These are phyloP conservation scores for Himalopsyche kuldschensis DNA, from an alignment of 2,888 invertebrate genomes.

Conservation along the genomic window DNA sequence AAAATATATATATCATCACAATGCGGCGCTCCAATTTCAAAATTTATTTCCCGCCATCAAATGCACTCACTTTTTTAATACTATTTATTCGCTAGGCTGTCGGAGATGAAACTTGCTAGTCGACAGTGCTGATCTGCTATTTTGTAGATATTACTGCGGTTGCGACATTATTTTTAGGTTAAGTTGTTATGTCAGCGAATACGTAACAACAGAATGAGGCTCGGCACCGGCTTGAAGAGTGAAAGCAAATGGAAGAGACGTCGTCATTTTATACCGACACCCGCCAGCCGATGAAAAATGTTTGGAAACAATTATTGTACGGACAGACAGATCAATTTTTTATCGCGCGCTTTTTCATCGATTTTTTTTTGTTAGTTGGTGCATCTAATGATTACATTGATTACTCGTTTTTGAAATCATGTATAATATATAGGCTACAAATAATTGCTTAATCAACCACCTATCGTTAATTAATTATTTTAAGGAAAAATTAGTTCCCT, in stretches of 20 bases:
- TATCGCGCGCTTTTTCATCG: too few species aligned
- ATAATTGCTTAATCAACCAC: too few species aligned
- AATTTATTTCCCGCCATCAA: not conserved
- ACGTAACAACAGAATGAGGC: not conserved
- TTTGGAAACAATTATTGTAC: not conserved
- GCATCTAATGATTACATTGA: too few species aligned
- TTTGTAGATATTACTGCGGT: not conserved
- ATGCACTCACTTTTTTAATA: conserved; percentile 12
- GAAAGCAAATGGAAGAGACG: not conserved
- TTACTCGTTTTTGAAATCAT: too few species aligned
- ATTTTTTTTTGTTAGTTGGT: too few species aligned
- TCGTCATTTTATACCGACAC: not conserved
- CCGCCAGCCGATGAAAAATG: not conserved
- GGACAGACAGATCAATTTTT: not conserved
- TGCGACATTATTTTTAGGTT: not conserved
- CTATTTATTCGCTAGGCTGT: not conserved
- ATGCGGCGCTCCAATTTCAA: conserved; percentile 4
- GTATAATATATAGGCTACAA: too few species aligned
- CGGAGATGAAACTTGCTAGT: not conserved
- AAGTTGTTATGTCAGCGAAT: not conserved
- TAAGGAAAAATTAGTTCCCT: too few species aligned
- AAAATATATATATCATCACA: not conserved
- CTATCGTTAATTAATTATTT: too few species aligned
- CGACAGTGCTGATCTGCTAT: not conserved
- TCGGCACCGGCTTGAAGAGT: not conserved